phyloP scores from a whole-genome alignment of 2,113 vertebrate species.

The Ceuthmochares aereus region DNA sequence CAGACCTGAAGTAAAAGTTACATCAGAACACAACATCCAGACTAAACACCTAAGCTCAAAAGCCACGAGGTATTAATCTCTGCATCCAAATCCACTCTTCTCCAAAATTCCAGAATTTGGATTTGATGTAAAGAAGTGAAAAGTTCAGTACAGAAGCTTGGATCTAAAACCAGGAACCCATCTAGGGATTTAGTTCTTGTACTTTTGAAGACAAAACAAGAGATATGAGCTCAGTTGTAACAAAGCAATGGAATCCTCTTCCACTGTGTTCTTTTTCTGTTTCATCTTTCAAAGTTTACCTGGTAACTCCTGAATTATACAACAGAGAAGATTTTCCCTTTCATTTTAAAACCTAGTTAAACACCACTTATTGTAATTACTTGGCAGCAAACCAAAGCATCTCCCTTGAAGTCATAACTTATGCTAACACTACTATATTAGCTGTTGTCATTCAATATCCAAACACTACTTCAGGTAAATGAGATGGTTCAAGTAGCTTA shows the following conservation, averaged over 20 bases:
- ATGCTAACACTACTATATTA: background rate
- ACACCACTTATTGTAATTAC: conserved; percentile 8
- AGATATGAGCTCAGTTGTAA: background rate
- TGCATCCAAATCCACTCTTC: background rate
- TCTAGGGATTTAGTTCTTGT: background rate
- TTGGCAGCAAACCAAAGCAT: conserved; percentile 6
- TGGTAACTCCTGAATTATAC: background rate
- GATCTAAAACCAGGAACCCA: background rate
- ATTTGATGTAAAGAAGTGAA: background rate
- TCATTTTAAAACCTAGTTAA: conserved; percentile 9
- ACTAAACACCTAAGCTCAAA: background rate
- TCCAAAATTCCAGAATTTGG: background rate
- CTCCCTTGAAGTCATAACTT: background rate
- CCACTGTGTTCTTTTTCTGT: background rate
- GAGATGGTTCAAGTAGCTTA: background rate
- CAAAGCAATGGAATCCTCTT: background rate
- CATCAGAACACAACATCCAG: background rate
- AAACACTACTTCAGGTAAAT: background rate
- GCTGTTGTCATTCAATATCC: background rate
- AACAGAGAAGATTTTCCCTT: background rate
- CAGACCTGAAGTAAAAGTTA: background rate
- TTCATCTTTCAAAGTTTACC: background rate
- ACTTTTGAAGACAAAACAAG: background rate
- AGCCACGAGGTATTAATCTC: background rate
- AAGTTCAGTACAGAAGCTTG: background rate